Conservation (phyloP, 2,888 invertebrate genomes). For the Tholera decimalis region DNA sequence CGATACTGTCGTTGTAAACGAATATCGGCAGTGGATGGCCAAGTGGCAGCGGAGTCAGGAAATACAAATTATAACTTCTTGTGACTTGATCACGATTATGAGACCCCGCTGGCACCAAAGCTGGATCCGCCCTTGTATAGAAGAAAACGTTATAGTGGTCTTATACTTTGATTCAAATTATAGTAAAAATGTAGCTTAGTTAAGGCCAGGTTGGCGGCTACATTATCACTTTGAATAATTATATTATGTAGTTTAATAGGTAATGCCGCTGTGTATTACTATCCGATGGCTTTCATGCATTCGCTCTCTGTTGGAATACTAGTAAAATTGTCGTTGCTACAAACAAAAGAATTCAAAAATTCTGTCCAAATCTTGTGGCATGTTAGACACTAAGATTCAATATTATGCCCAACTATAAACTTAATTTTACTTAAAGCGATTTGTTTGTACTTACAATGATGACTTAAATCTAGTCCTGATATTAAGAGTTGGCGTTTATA, state of each 20-base stretch:
- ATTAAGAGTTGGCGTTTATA: conserved; percentile 63
- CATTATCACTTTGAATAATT: conserved; percentile 37
- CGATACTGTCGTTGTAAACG: no score
- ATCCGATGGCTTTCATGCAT: conserved; percentile 60
- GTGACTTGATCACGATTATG: no score
- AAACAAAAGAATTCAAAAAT: conserved; percentile 33
- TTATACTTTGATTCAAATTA: conserved; percentile 21
- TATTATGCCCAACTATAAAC: conserved; percentile 53
- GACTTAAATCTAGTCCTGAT: conserved; percentile 82
- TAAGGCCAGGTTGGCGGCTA: conserved; percentile 32
- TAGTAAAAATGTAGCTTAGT: conserved; percentile 4
- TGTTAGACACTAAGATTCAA: conserved; percentile 76
- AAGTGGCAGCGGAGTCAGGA: no score
- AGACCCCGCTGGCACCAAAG: no score
- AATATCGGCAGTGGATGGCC: no score
- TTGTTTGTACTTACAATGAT: conserved; percentile 77
- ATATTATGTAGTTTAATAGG: conserved; percentile 33
- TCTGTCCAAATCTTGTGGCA: conserved; percentile 47
- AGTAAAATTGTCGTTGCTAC: conserved; percentile 50
- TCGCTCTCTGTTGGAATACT: conserved; percentile 69
- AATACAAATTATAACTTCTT: no score
- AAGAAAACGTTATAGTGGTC: conserved; percentile 17
- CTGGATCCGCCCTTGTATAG: no score
- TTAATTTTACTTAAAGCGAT: conserved; percentile 59
- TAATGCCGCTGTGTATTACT: conserved; percentile 72